Base-by-base conservation (phyloP, 2,113 vertebrate genomes). In the Melanerpes formicivorus region DNA sequence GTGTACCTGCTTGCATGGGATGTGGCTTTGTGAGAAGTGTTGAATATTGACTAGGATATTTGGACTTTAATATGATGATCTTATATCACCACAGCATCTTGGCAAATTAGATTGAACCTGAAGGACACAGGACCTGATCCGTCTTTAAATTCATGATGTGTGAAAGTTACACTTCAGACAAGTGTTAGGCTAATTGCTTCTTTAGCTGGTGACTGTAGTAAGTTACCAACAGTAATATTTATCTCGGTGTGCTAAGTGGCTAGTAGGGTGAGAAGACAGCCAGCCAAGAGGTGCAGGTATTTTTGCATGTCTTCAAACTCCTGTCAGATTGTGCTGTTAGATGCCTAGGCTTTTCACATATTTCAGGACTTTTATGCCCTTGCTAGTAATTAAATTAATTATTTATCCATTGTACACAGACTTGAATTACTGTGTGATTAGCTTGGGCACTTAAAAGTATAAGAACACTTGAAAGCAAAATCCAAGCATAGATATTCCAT, bases 401-500 rank as follows among this genome's bases (percentile, higher is more conserved):
- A 97, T 98, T 97, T 97, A 96, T 90, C 90, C 94, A 96, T 97
- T 98, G 96, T 97, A 97, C 96, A 93, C 95, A 95, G 86, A 95
- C 96, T 96, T 94, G 96, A 97, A 95, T 97, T 96, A 94, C 94
- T 90, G 80, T 96, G 89, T 94, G 95, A 96, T 98, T 96, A 91
- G 94, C 95, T 91, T 62, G 91, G 93, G 94, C 96, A 94, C 97
- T 97, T 96, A 87, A 62, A 96, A 90, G 84, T 91, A 71, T 94
- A 96, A 97, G 95, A 97, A 94, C 96, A 94, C 97, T 97, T 96
- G 96, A 98, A 97, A 98, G 96, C 94, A 91, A 92, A 98, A 98
- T 97, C 94, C 96, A 70, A 83, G 96, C 97, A 96, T 97, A 98
- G 97, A 93, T 97, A 98, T 98, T 98, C 98, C 95, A 78, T 96